Evolutionary conservation across 2,113 vertebrate species (phyloP).

Genomic region (Callorhinus ursinus): DNA sequence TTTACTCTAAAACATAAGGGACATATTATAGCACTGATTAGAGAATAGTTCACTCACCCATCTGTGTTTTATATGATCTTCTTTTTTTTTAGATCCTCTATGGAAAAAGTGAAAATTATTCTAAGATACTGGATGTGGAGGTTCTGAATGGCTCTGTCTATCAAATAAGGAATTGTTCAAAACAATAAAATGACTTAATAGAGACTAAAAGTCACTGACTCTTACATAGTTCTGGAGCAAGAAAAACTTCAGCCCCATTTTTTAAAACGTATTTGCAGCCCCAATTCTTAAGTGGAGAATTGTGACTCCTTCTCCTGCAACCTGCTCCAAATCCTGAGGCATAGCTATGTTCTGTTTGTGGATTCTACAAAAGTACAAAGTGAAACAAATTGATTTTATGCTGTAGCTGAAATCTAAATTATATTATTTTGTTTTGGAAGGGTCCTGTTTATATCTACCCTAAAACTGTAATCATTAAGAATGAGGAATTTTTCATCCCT

Average conservation of each 20-base stretch:
- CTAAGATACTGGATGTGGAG: neutral
- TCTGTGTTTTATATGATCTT: neutral
- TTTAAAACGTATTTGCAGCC: neutral
- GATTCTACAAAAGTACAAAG: neutral
- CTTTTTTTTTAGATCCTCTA: neutral
- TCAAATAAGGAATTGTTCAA: neutral
- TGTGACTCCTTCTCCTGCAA: neutral
- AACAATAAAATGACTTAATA: neutral
- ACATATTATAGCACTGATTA: neutral
- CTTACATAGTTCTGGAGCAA: neutral
- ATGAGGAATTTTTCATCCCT: neutral
- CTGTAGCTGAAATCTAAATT: neutral
- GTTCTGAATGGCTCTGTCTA: neutral
- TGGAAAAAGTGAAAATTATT: neutral
- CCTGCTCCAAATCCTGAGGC: neutral
- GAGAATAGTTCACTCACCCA: neutral
- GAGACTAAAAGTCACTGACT: neutral
- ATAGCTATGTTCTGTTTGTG: neutral
- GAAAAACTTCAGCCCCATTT: neutral
- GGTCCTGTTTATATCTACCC: neutral
- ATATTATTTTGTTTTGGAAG: neutral
- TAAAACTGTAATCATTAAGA: neutral
- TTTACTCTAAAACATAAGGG: neutral
- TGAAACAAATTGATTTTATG: neutral
- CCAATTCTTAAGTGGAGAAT: neutral